These are phyloP conservation scores for Polypterus bichir DNA, from an alignment of 2,113 vertebrate species.

Conservation along the genomic window DNA sequence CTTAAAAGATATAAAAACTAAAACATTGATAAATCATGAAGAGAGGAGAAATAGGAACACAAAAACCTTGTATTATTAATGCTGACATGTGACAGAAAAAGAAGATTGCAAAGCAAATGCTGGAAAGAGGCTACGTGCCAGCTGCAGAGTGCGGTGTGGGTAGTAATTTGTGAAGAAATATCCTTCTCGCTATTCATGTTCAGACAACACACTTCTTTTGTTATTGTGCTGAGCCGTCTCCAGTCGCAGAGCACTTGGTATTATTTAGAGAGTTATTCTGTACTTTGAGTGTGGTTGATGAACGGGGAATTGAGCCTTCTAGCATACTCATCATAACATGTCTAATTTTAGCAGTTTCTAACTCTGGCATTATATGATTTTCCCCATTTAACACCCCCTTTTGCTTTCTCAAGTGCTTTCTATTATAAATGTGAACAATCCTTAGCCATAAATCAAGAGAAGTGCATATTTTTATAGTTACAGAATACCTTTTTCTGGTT, in stretches of 20 bases:
- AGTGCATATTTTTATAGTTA: slow-evolving; percentile 26
- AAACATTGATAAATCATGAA: no score
- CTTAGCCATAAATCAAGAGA: slow-evolving; percentile 31
- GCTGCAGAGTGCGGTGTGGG: no score
- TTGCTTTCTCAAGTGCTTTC: slow-evolving; percentile 10
- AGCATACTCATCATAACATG: slow-evolving; percentile 33
- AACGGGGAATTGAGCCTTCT: slow-evolving; percentile 29
- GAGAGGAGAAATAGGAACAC: no score
- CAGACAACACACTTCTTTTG: slow-evolving; percentile 27
- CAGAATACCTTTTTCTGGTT: slow-evolving; percentile 30
- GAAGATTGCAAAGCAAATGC: no score
- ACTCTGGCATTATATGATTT: slow-evolving; percentile 22
- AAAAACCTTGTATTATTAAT: no score
- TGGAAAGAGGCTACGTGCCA: no score
- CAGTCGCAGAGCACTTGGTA: slow-evolving; percentile 30
- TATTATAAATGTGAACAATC: neutral
- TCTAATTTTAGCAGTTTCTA: slow-evolving; percentile 35
- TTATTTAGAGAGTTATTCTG: slow-evolving; percentile 49
- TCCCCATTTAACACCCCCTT: slow-evolving; percentile 13
- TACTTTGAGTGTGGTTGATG: slow-evolving; percentile 31
- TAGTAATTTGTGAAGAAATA: neutral
- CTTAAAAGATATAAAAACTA: no score
- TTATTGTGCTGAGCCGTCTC: slow-evolving; percentile 15
- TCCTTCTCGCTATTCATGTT: slow-evolving; percentile 16
- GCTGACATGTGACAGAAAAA: no score